A percentile compares a stretch with the other conserved stretches of the same genome.
phyloP scores from a whole-genome alignment of 2,888 invertebrate species.

The Tetrapedia diversipes region DNA sequence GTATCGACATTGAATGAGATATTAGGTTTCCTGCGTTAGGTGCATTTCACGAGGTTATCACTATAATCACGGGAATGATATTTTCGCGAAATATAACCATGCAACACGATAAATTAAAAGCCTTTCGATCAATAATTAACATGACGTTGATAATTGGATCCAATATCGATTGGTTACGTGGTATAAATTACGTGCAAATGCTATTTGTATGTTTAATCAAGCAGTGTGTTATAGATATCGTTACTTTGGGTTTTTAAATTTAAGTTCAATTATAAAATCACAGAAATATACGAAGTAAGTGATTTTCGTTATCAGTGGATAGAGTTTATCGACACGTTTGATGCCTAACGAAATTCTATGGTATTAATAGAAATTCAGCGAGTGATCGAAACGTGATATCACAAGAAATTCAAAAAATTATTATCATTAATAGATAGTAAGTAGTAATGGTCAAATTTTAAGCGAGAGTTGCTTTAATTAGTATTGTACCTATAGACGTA shows the following conservation, averaged over 20 bases:
- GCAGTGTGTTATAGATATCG: background rate
- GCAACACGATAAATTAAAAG: background rate
- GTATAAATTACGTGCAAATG: background rate
- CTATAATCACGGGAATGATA: constrained; percentile 27
- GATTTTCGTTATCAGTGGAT: constrained; percentile 14
- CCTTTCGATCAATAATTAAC: background rate
- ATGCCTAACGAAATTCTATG: constrained; percentile 31
- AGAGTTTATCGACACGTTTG: constrained; percentile 27
- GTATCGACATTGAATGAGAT: constrained; percentile 55
- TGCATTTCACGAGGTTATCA: constrained; percentile 40
- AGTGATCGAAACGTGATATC: constrained; percentile 14
- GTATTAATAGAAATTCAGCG: constrained; percentile 22
- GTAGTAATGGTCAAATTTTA: too few relatives aligned
- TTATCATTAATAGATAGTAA: too few relatives aligned
- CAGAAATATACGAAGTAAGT: background rate
- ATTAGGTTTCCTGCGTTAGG: constrained; percentile 48
- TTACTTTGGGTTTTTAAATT: background rate
- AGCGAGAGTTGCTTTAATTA: background rate
- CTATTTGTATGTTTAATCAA: background rate
- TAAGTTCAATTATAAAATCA: background rate
- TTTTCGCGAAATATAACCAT: background rate
- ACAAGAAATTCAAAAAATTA: background rate
- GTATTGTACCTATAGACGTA: background rate
- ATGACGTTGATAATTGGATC: background rate
- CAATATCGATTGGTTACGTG: background rate